Base-by-base conservation (phyloP, 2,888 invertebrate species). In the Cyclophora albipunctata region DNA sequence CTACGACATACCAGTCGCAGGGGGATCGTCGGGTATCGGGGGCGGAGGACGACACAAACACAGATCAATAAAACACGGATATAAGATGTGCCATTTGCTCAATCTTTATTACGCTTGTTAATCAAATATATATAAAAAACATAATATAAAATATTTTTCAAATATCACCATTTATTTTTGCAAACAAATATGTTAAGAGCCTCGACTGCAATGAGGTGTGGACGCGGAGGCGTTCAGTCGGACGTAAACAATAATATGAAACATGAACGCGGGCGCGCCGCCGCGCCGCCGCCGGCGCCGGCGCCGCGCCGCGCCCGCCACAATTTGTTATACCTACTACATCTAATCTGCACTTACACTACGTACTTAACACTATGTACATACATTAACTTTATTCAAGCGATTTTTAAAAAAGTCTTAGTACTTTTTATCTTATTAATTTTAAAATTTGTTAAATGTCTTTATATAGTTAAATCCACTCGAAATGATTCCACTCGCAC, bases 281-380 rank as follows among this genome's bases (percentile, higher is more conserved):
- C 42, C 42, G 42, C 42, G 2, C n/a, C 42, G 4, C 42, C n/a
- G n/a, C 42, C 40, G 6, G 40, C 40, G 20, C 20, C 20, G 20
- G 20, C 20, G 20, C 20, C 51, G 67, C 70, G 68, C 63, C 62
- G 67, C 53, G 62, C 71, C 60, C 74, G 72, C 70, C 78, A 81
- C 84, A 87, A 86, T 87, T 88, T 84, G 87, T 87, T 87, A 85
- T 84, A 83, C 86, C 87, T 87, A 86, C 85, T 88, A 88, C 86
- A 84, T 81, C 86, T 86, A 86, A 71, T 78, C 78, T 79, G 84
- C 81, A 68, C 84, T 84, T 84, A 83, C 59, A 60, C 80, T 83
- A 83, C 77, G 69, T 71, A 73, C 86, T 87, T 86, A 86, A 71
- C 74, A 63, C 81, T 86, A 86, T 85, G 77, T 87, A 87, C 86